Base-by-base conservation (phyloP, 1,140 invertebrate species). In the Drosophila pseudoananassae region DNA sequence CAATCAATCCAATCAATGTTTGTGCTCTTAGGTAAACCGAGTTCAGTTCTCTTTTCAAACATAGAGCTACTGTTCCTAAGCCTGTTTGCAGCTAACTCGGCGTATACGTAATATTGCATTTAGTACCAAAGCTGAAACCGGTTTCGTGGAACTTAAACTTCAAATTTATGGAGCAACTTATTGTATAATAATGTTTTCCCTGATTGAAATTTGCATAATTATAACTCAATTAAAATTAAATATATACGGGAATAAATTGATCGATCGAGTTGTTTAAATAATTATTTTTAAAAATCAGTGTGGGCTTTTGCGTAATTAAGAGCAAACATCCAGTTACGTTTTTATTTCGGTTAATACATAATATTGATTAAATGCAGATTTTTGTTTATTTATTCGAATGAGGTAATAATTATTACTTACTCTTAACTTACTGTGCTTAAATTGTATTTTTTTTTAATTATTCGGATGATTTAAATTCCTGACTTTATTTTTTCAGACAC, bases 91-190 rank as follows among this genome's bases (percentile, higher is more conserved):
- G 43, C 1, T 40, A 1, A 23, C 7, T 20, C 17, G 49, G 14
- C 72, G 78, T 81, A 81, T 80, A 81, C 78, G 52, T 76, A 80
- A 81, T 65, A 54, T 40, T 69, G 60, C 29, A 40, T 33, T 36
- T 59, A 49, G 57, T 43, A 29, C 23, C 36, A 38, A 17, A 38
- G 25, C 15, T 27, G 49, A 59, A 80, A 81, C 78, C 78, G 78
- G 78, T 81, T 81, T 64, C 36, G 14, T 55, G 40, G 25, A 57
- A 56, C 55, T 29, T 31, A 15, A 72, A 38, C 46, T 69, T 68
- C 3, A 56, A 27, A 43, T 43, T 46, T 50, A 45, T 54, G 56
- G 4, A 54, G 45, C 49, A 61, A 56, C 57, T 64, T 23, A 53
- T 31, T 56, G 46, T 47, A 46, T 58, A 63, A 63, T 57, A 31